Conservation (phyloP, 2,797 vertebrate species). For the Thripadectes ignobilis region DNA sequence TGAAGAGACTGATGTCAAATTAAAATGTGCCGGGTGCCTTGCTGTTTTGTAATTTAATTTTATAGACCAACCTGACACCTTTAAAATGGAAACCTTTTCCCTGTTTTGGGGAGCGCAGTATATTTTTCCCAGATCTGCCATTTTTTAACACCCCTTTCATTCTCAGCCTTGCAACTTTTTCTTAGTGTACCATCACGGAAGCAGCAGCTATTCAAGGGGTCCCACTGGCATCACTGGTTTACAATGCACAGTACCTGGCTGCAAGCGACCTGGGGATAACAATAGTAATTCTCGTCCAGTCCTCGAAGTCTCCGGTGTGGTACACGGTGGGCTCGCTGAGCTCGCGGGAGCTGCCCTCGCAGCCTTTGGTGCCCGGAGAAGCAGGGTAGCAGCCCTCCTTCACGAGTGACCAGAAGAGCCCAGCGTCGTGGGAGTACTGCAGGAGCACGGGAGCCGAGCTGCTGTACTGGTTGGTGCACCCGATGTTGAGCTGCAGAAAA, state of each 20-base stretch:
- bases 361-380: slow-evolving; percentile 82
- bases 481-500: slow-evolving; percentile 87
- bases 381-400: slow-evolving; percentile 93
- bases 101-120: neutral
- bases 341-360: slow-evolving; percentile 92
- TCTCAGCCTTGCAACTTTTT: neutral
- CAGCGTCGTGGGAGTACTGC: slow-evolving; percentile 95
- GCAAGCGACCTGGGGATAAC: slow-evolving; percentile 89
- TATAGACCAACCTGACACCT: neutral
- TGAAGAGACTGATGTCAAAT: neutral
- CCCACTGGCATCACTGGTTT: neutral
- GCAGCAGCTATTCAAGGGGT: neutral
- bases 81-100: neutral
- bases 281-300: slow-evolving; percentile 93
- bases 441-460: slow-evolving; percentile 88
- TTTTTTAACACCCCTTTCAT: neutral
- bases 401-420: slow-evolving; percentile 92
- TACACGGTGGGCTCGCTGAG: slow-evolving; percentile 89
- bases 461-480: slow-evolving; percentile 90
- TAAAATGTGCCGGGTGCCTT: neutral
- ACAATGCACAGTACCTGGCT: slow-evolving; percentile 81
- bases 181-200: neutral
- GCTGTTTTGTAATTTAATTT: neutral
- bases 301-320: slow-evolving; percentile 91
- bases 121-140: neutral